These are phyloP conservation scores for Myotis daubentonii DNA, from an alignment of 2,797 vertebrate genomes.

Conservation along the genomic window DNA sequence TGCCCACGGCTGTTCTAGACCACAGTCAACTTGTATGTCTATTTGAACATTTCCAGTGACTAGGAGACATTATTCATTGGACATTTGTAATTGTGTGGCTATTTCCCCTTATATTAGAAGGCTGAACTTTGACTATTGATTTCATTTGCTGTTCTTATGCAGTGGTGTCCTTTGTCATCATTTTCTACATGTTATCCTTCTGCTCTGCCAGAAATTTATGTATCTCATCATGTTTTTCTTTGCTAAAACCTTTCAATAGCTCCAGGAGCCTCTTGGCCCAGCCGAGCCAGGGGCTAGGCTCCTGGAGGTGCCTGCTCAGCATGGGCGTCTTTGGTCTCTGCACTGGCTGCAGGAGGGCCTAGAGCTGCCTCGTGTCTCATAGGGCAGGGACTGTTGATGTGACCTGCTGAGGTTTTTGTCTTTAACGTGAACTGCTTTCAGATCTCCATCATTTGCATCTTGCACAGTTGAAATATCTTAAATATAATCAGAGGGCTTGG, in stretches of 20 bases:
- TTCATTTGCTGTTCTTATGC: background rate
- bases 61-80: background rate
- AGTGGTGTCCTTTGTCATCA: background rate
- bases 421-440: background rate
- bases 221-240: background rate
- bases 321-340: background rate
- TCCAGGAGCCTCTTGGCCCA: background rate
- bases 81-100: background rate
- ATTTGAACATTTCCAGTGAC: background rate
- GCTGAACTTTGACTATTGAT: background rate
- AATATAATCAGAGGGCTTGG: background rate
- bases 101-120: background rate
- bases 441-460: background rate
- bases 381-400: background rate
- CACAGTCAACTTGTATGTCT: background rate
- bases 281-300: background rate
- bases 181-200: background rate
- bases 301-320: background rate
- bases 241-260: background rate
- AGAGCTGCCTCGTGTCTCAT: background rate
- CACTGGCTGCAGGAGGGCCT: background rate
- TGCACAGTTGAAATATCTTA: background rate
- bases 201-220: background rate
- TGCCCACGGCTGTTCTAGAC: background rate
- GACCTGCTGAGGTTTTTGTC: background rate